A percentile compares a stretch with the other conserved stretches of the same genome.
phyloP scores from a whole-genome alignment of 2,888 invertebrate genomes.

The Mythimna pallens region DNA sequence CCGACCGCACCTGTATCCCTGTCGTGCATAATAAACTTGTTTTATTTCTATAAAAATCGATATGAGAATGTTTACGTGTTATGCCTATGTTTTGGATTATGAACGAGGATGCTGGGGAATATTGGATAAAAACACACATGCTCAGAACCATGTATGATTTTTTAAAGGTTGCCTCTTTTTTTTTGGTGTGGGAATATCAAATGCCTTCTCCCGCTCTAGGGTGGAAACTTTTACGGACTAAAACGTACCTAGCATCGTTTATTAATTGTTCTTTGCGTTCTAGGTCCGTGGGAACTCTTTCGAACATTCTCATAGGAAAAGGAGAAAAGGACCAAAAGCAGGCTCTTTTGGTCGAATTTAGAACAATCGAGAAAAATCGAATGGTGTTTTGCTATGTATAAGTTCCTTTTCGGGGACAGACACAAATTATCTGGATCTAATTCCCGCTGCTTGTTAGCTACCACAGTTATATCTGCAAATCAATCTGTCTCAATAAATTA shows the following conservation, averaged over 20 bases:
- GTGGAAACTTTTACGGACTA: no score
- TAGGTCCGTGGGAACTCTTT: no score
- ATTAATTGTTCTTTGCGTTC: no score
- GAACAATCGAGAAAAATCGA: not conserved
- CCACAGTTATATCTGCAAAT: no score
- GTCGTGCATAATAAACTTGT: constrained; percentile 62
- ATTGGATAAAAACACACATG: constrained; percentile 16
- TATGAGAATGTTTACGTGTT: constrained; percentile 33
- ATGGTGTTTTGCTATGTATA: not conserved
- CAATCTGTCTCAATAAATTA: no score
- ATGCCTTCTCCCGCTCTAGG: no score
- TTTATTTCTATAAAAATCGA: constrained; percentile 55
- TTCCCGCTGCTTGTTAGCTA: no score
- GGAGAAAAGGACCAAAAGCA: no score
- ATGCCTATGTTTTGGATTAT: constrained; percentile 22
- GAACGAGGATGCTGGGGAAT: constrained; percentile 19
- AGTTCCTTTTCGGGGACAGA: not conserved
- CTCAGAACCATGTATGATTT: not conserved
- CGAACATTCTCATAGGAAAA: no score
- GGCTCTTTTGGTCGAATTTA: not conserved
- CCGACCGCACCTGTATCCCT: constrained; percentile 68
- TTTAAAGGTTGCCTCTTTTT: not conserved
- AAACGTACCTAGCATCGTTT: no score
- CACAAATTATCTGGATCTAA: not conserved
- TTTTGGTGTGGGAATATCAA: no score